Evolutionary conservation across 2,888 invertebrate species (phyloP), one percentile per base, ranked within the genome.

Genomic region (Ophion obscuratus): DNA sequence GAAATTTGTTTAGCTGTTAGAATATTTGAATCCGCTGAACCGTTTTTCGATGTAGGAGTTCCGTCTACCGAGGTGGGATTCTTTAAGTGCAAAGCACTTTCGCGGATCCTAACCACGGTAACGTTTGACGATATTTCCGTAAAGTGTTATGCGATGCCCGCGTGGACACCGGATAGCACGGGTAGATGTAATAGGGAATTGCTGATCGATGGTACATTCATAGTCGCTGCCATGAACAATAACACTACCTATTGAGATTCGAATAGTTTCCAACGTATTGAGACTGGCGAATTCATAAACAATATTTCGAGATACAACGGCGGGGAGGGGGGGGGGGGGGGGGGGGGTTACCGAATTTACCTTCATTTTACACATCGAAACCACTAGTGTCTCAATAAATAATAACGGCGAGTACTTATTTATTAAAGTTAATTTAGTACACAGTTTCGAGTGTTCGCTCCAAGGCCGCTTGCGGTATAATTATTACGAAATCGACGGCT

Each of bases 31-130:
- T 62, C 61, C 24, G 62, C 24, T 9, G 74, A 74, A 62, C 47
- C 74, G 2, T 77, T 67, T 53, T 77, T 77, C 14, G 57, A 77
- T 67, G 77, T 77, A 36, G 77, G 77, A 10, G 24, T 77, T 57
- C 57, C 77, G 17, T 77, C 77, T 31, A 10, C 31, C n/a, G 77
- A 67, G 11, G 66, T 77, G 47, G 66, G 77, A 10, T 66, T 67
- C n/a, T 77, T 77, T 14, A 57, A 77, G 17, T 67, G 77, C 77
- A 53, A 57, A 67, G 36, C 47, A 57, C 67, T 66, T 7, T 0
- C 9, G 14, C 14, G 11, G 11, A 14, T 20, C 1, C 10, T 3
- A 36, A 57, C 7, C 3, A n/a, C 20, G 6, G 67, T 77, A 20
- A 1, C 31, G 57, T 66, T 57, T 36, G 20, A 40, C 36, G 67